Percentiles rank a stretch among this genome's conserved stretches.
These are phyloP conservation scores for Himalopsyche phryganea DNA, from an alignment of 1,140 invertebrate genomes.

Conservation along the genomic window DNA sequence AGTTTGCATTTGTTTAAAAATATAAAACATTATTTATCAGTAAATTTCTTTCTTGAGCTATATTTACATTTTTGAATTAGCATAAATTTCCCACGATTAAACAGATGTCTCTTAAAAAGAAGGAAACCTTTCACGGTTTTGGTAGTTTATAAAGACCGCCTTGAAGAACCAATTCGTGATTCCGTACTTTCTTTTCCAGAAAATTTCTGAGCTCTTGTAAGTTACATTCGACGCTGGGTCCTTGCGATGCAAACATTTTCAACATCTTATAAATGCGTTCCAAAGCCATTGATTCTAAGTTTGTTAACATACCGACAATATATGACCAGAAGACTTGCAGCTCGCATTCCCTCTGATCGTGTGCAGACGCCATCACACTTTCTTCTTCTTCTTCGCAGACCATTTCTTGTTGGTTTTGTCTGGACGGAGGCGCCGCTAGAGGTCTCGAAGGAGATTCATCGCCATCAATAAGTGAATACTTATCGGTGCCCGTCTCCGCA, in stretches of 20 bases:
- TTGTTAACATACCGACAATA: constrained; percentile 94
- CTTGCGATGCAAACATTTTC: constrained; percentile 90
- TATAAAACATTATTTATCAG: too few relatives aligned
- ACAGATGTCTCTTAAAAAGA: too few relatives aligned
- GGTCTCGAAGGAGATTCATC: constrained; percentile 44
- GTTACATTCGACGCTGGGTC: constrained; percentile 83
- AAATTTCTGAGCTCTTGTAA: constrained; percentile 84
- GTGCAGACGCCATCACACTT: constrained; percentile 88
- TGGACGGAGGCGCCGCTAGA: constrained; percentile 36
- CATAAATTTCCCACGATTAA: too few relatives aligned
- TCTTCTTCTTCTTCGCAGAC: constrained; percentile 90
- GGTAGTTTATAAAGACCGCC: constrained; percentile 85
- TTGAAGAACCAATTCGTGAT: constrained; percentile 80
- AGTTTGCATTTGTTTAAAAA: too few relatives aligned
- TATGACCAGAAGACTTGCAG: constrained; percentile 96
- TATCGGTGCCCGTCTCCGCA: constrained; percentile 69
- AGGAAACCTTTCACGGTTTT: constrained; percentile 59
- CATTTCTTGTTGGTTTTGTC: constrained; percentile 58
- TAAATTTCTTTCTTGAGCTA: too few relatives aligned
- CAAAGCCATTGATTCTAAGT: constrained; percentile 87
- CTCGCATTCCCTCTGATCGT: constrained; percentile 90
- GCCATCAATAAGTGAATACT: constrained; percentile 75
- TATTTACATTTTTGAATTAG: too few relatives aligned
- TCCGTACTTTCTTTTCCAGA: constrained; percentile 88
- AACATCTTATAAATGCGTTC: constrained; percentile 96